Evolutionary conservation across 2,888 invertebrate species (phyloP).

Genomic region (Heliconius hortense): DNA sequence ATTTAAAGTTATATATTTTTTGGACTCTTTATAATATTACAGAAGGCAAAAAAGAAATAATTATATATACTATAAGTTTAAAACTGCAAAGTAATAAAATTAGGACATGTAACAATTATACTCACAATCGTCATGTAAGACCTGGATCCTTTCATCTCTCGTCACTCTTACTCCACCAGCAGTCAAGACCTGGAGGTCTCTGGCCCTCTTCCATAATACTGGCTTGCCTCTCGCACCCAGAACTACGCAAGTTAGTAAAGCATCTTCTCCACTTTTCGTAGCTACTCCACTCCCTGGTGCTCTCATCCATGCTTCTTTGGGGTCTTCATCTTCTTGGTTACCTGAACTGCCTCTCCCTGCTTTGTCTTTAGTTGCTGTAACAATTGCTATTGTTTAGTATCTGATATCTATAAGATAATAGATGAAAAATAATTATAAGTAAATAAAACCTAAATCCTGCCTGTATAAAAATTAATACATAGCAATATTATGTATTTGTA

Average conservation of each 20-base stretch:
- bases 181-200: slow-evolving; percentile 86
- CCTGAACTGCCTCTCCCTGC: slow-evolving; percentile 52
- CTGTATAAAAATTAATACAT: no score
- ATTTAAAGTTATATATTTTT: no score
- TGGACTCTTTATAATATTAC: no score
- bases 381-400: slow-evolving; percentile 30
- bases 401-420: no score
- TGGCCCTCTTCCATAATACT: slow-evolving; percentile 89
- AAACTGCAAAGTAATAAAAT: background rate
- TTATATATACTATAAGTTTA: no score
- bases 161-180: slow-evolving; percentile 89
- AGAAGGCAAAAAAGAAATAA: no score
- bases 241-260: slow-evolving; percentile 90
- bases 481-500: no score
- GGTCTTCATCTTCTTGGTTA: slow-evolving; percentile 63
- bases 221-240: slow-evolving; percentile 86
- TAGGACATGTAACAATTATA: slow-evolving; percentile 32
- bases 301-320: slow-evolving; percentile 68
- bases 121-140: slow-evolving; percentile 90
- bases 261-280: slow-evolving; percentile 85
- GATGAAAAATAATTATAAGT: no score
- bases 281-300: slow-evolving; percentile 67
- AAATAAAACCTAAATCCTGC: no score
- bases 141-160: slow-evolving; percentile 86
- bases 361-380: slow-evolving; percentile 38